Base-by-base conservation (phyloP, 1,140 invertebrate genomes). In the Diachasmimorpha longicaudata region DNA sequence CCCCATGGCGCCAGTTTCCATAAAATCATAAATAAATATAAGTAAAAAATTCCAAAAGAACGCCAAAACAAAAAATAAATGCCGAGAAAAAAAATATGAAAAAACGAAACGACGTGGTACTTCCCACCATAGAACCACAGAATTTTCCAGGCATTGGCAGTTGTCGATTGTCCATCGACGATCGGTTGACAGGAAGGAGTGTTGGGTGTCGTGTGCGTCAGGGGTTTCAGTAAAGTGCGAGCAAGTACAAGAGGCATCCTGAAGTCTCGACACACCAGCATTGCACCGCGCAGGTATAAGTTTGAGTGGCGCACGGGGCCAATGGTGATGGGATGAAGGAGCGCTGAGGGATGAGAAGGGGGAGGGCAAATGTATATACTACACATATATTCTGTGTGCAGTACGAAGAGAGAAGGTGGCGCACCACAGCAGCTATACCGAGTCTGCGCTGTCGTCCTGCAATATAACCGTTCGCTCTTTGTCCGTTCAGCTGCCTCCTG, bases 401-500 rank as follows among this genome's bases (percentile, higher is more conserved):
- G 68, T 70, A 79, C 58, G 70, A 76, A 75, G 66, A 79, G 72
- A 80, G 76, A 80, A 79, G 72, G 75, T 71, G 74, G 42, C 66
- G 52, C 52, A 67, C 52, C 70, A 55, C 78, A 78, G 63, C 77
- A 75, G 73, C 70, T 74, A 14, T 74, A 79, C 79, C 78, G 80
- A 79, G 75, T 82, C 79, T 82, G 77, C 78, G 78, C 79, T 83
- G 82, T 81, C 81, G 81, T 82, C 81, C 81, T 85, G 85, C 83
- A 88, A 85, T 86, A 82, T 68, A 68, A 87, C 84, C 82, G 83
- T 86, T 86, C 82, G 81, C 82, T 87, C 86, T 87, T 87, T 87
- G 85, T 88, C 84, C 85, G 85, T 80, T 86, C 85, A 87, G 85
- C 84, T 86, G 85, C 86, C 86, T 88, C 79, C 81, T 84, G 83